Conservation (phyloP, 64 coral and sea anemone species). For the Platygyra sinensis region DNA sequence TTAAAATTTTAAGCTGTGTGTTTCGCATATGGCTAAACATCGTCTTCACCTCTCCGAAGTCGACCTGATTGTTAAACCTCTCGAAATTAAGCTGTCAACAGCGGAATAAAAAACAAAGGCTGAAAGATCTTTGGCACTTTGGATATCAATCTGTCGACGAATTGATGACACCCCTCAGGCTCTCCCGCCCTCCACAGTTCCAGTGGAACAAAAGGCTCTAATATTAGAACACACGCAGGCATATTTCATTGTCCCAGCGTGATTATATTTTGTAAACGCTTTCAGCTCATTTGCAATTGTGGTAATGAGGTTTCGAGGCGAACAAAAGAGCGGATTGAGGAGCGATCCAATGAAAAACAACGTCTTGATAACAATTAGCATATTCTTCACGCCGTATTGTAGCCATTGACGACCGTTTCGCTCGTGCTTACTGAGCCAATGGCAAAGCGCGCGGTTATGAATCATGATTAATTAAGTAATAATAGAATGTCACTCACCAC, state of each 20-base stretch:
- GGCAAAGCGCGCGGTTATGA: conserved; percentile 59
- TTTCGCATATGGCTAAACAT: conserved; percentile 19
- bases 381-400: conserved; percentile 88
- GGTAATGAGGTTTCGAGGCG: conserved; percentile 96
- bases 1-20: conserved; percentile 31
- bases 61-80: conserved; percentile 27
- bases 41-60: conserved; percentile 51
- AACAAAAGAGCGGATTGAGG: conserved; percentile 89
- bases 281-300: conserved; percentile 97
- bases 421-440: conserved; percentile 73
- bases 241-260: conserved; percentile 77
- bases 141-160: conserved; percentile 55
- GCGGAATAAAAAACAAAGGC: conserved; percentile 51
- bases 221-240: conserved; percentile 81
- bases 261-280: conserved; percentile 95
- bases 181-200: conserved; percentile 58
- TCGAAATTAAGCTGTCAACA: conserved; percentile 58
- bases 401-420: conserved; percentile 67
- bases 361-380: conserved; percentile 79
- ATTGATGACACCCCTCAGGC: conserved; percentile 68
- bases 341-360: conserved; percentile 75
- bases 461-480: conserved; percentile 99
- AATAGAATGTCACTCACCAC: conserved; percentile 99
- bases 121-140: conserved; percentile 54
- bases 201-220: conserved; percentile 78